Evolutionary conservation across 2,888 invertebrate species (phyloP), one percentile per base, ranked within the genome.

Genomic region (Luperina testacea): DNA sequence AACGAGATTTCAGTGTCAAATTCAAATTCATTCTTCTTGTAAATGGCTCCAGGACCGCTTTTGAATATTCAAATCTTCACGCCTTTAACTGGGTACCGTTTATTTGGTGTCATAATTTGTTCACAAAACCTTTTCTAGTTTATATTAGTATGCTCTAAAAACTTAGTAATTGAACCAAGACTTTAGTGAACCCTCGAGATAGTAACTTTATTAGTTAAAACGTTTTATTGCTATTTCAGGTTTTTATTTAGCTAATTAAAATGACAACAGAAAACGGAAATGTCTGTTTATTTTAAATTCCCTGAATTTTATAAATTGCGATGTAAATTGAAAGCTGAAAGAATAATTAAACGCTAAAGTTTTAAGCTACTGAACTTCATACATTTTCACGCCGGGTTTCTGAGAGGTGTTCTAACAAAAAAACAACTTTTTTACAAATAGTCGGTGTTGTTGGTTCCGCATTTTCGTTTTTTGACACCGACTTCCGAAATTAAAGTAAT

Each of bases 31-130:
- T 87, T 88, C 75, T 88, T 90, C 84, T 84, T 87, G 83, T 88
- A 88, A 90, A 90, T 88, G 75, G 78, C 87, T 91, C 57, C 64
- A 80, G 81, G 86, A 82, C 76, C 75, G 72, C 83, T 87, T 88
- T 89, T 91, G 90, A 91, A 91, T 92, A 92, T 91, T 91, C 89
- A 91, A 89, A 90, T 85, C 59, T 71, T 82, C 73, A 72, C 67
- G 73, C 63, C 67, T 68, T 59, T 45, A 87, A 87, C 84, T 89
- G 81, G 59, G 77, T 78, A 73, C 81, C 88, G 86, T 90, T 90
- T 89, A 87, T 89, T 90, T 83, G 59, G 61, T 85, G 75, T 83
- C 82, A 85, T 85, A 84, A 87, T 88, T 61, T 86, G 79, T 86
- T 75, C 78, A 80, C 67, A 77, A 83, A 86, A 80, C 72, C 74